These are phyloP conservation scores for Empidonax traillii DNA, from an alignment of 2,113 vertebrate species.

Conservation along the genomic window DNA sequence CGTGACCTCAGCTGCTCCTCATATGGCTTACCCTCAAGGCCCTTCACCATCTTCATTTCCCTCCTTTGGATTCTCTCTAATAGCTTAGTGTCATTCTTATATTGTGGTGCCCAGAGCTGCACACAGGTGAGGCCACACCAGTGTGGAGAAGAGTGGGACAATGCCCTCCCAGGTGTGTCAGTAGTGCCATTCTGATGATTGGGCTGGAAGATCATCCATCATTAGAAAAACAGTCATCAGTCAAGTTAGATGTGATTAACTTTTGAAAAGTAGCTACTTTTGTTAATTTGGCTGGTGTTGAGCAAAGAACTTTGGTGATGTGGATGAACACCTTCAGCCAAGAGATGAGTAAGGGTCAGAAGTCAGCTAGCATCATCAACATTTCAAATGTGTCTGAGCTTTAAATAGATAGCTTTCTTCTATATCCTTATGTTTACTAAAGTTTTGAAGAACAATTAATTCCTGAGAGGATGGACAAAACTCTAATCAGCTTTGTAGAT, in stretches of 20 bases:
- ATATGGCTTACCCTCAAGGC: background rate
- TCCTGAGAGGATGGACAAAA: background rate
- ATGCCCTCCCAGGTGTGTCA: background rate
- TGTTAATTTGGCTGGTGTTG: background rate
- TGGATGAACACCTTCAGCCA: background rate
- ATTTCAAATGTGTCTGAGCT: background rate
- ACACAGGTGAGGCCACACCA: rapidly evolving
- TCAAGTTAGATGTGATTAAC: background rate
- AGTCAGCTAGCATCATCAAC: background rate
- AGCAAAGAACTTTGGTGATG: background rate
- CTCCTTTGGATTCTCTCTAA: too few species aligned
- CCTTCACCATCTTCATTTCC: background rate
- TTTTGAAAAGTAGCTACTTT: background rate
- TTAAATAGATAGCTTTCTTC: background rate
- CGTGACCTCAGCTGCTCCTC: background rate
- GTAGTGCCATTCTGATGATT: background rate
- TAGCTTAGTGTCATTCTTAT: background rate
- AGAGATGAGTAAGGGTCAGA: background rate
- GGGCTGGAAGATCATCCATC: background rate
- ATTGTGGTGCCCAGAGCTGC: background rate
- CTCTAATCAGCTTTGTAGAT: background rate
- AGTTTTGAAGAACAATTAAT: background rate
- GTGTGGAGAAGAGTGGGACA: background rate
- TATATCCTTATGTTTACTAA: background rate
- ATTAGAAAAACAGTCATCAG: background rate